Percentiles rank a stretch among this genome's conserved stretches.
Conservation (phyloP, 2,888 invertebrate genomes). For the Cerastis leucographa region DNA sequence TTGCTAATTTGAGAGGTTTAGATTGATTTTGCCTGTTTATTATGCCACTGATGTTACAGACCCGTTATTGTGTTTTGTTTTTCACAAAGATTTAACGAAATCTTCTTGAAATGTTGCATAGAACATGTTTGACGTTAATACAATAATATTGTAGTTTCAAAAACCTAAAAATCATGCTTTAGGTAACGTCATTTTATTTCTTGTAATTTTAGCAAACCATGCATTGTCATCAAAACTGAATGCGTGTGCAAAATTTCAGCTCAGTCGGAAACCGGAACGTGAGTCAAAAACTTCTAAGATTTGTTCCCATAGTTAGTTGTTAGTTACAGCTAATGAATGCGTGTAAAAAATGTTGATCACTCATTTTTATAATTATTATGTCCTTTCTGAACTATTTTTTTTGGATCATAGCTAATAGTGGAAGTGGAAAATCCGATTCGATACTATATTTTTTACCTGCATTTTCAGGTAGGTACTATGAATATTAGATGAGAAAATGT, state of each 20-base stretch:
- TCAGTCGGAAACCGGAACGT: no score
- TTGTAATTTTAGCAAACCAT: no score
- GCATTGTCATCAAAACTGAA: no score
- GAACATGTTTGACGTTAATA: background rate
- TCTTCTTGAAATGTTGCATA: background rate
- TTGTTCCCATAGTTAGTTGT: no score
- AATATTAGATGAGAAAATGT: conserved; percentile 23
- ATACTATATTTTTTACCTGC: background rate
- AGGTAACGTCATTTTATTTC: no score
- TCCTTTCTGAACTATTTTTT: background rate
- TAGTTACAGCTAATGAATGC: no score
- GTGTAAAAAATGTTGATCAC: background rate
- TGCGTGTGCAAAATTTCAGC: no score
- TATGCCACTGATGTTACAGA: background rate
- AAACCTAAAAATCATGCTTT: no score
- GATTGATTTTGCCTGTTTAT: conserved; percentile 28
- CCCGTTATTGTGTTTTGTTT: background rate
- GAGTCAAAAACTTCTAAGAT: no score
- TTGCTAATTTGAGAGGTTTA: conserved; percentile 27
- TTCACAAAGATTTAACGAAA: background rate
- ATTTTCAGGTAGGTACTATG: conserved; percentile 12
- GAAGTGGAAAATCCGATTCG: background rate
- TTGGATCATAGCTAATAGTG: background rate
- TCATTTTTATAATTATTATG: no score
- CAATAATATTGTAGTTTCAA: no score